Conservation (phyloP, 2,888 invertebrate species). For the Dermolepida albohirtum region DNA sequence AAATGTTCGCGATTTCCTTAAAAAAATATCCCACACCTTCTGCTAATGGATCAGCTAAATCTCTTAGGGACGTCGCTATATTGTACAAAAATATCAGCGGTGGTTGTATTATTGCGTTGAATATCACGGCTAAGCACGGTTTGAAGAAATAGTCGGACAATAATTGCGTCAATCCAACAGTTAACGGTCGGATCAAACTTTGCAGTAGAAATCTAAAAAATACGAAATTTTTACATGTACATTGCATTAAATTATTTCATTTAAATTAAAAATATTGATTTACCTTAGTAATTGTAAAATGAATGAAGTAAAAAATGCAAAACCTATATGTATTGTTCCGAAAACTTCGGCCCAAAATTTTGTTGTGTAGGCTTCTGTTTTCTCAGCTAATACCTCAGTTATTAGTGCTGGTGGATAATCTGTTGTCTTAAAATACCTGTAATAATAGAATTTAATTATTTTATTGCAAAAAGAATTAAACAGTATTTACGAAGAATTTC, state of each 20-base stretch:
- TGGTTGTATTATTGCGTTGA: conserved; percentile 77
- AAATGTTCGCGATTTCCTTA: conserved; percentile 64
- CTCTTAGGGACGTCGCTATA: conserved; percentile 71
- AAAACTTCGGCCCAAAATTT: conserved; percentile 78
- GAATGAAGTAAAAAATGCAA: conserved; percentile 72
- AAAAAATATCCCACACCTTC: conserved; percentile 69
- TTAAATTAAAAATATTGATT: conserved; percentile 6
- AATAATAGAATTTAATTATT: conserved; percentile 53
- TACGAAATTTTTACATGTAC: too few relatives aligned
- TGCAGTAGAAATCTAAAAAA: conserved; percentile 68
- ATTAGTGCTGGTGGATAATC: conserved; percentile 71
- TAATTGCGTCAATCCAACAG: conserved; percentile 72
- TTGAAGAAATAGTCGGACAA: conserved; percentile 76
- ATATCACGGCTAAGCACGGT: conserved; percentile 73
- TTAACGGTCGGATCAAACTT: conserved; percentile 70
- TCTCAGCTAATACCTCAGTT: conserved; percentile 71
- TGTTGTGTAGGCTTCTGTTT: conserved; percentile 70
- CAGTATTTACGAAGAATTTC: conserved; percentile 68
- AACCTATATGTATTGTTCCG: conserved; percentile 71
- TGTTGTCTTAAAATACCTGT: conserved; percentile 72
- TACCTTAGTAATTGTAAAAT: conserved; percentile 71
- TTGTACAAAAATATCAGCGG: conserved; percentile 74
- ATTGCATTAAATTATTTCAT: too few relatives aligned
- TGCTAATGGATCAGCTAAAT: conserved; percentile 73
- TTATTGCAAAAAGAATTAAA: background rate